Evolutionary conservation across 2,797 vertebrate genomes (phyloP), one percentile per base, ranked within the genome.

Genomic region (Phylloscopus collybita): DNA sequence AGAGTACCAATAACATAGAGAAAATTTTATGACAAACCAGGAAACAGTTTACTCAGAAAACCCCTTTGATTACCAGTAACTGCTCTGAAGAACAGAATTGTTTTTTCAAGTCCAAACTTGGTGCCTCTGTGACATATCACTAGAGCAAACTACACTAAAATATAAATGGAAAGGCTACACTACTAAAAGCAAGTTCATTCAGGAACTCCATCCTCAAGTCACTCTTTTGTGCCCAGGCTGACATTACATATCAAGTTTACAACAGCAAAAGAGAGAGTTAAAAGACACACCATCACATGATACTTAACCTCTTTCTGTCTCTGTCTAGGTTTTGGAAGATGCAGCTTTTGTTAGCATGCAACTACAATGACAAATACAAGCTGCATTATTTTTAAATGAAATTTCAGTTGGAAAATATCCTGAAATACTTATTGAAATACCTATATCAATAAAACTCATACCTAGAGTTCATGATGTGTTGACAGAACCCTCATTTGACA

Each of bases 171-270:
- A 95, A 95, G 50, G 38, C 60, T 87, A 87, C 75, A 82, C 88
- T 93, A 82, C 66, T 57, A 84, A 80, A 89, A 78, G 56, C 62
- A 92, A 56, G 34, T 65, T 93, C 59, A 54, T 60, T 80, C 73
- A 87, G 65, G 50, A 42, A 86, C 81, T 91, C 71, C 65, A 54
- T 87, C 40, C 53, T 78, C 71, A 86, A 93, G 56, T 38, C 54
- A 83, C 34, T 91, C 90, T 73, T 95, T 71, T 78, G 66, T 89
- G 81, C 50, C 44, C 13, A 80, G 81, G 65, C 69, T 95, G 92
- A 90, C 62, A 45, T 83, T 83, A 92, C 86, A 11, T 95, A 96
- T 90, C 91, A 81, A 81, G 87, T 97, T 96, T 50, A 93, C 87
- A 88, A 83, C 32, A 73, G 90, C 60, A 75, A 75, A 82, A 94